phyloP scores from a whole-genome alignment of 2,797 vertebrate species.

The Xerus rutilus region DNA sequence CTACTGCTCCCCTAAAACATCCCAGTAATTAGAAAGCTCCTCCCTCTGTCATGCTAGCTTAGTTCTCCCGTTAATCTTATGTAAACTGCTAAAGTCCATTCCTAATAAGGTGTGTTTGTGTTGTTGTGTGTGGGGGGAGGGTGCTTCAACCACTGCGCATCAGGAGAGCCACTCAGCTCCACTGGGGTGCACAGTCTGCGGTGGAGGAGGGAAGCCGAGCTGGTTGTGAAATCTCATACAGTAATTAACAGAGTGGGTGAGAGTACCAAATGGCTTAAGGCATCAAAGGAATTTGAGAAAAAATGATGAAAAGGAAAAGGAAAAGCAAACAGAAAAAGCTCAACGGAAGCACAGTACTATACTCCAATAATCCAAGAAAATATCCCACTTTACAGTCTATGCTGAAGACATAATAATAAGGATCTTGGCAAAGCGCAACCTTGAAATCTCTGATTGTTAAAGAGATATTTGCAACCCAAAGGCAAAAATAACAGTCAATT shows the following conservation, averaged over 20 bases:
- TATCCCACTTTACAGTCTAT: too few relatives aligned
- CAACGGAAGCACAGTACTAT: neutral
- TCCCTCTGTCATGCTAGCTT: neutral
- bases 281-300: neutral
- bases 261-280: neutral
- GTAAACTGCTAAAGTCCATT: neutral
- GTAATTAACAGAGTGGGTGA: neutral
- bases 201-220: neutral
- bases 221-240: neutral
- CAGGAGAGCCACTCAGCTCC: neutral
- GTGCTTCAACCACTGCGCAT: neutral
- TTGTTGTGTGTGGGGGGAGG: too few relatives aligned
- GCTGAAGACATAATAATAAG: neutral
- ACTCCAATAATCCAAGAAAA: neutral
- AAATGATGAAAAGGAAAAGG: neutral
- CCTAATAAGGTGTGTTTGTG: neutral
- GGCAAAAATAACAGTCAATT: neutral
- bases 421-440: neutral
- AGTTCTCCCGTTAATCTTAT: neutral
- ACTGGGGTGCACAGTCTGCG: rapidly evolving
- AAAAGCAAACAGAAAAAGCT: neutral
- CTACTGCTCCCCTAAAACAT: neutral
- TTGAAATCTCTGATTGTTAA: neutral
- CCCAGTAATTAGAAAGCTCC: neutral
- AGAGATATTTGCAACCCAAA: neutral